Evolutionary conservation across 2,113 vertebrate genomes (phyloP).

Genomic region (Ceratotherium simum): DNA sequence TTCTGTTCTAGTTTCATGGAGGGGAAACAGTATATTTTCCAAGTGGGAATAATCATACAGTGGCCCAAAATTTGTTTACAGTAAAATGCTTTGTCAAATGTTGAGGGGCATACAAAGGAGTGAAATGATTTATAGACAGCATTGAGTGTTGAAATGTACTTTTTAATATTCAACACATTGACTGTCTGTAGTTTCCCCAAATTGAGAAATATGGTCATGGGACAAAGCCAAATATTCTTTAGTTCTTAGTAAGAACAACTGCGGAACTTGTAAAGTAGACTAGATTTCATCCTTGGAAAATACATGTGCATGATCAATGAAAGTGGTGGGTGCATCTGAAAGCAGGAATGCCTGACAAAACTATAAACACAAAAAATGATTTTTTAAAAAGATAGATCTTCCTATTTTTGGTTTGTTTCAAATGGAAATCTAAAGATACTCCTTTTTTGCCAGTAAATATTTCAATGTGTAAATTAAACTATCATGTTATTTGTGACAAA

Average conservation of each 20-base stretch:
- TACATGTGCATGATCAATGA: constrained; percentile 51
- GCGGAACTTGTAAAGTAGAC: constrained; percentile 61
- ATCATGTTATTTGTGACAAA: neutral
- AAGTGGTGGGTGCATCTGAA: neutral
- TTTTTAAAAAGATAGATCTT: neutral
- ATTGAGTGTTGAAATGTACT: constrained; percentile 45
- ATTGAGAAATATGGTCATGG: constrained; percentile 17
- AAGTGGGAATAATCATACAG: constrained; percentile 82
- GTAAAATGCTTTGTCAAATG: constrained; percentile 81
- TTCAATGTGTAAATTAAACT: constrained; percentile 23
- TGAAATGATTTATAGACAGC: constrained; percentile 79
- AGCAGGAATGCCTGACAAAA: neutral
- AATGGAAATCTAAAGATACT: neutral
- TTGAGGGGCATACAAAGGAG: constrained; percentile 64
- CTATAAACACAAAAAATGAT: neutral
- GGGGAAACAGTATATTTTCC: constrained; percentile 82
- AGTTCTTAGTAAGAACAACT: constrained; percentile 13
- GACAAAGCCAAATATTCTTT: constrained; percentile 18
- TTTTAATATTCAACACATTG: constrained; percentile 82
- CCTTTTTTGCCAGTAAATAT: neutral
- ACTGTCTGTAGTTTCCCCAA: constrained; percentile 73
- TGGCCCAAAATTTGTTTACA: constrained; percentile 84
- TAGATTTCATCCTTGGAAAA: constrained; percentile 72
- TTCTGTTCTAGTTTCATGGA: constrained; percentile 85
- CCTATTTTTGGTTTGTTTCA: neutral